These are phyloP conservation scores for Numida meleagris DNA, from an alignment of 2,113 vertebrate species.

Conservation along the genomic window DNA sequence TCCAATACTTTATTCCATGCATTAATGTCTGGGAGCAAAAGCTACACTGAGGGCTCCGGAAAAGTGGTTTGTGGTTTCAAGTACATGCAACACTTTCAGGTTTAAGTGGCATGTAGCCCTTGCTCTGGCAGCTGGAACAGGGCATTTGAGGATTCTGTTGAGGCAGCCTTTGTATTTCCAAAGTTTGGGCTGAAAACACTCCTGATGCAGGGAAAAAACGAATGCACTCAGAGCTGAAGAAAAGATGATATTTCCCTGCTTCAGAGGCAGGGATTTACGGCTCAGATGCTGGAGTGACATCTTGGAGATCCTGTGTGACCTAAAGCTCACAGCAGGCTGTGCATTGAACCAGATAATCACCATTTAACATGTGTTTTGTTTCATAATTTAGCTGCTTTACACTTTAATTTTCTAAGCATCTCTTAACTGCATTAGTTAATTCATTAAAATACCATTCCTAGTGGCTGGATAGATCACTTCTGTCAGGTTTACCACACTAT, in stretches of 20 bases:
- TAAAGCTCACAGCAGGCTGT: neutral
- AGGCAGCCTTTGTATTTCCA: neutral
- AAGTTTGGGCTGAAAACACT: neutral
- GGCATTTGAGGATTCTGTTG: neutral
- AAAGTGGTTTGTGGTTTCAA: neutral
- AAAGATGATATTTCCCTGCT: neutral
- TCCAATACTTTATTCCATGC: neutral
- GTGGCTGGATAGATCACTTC: neutral
- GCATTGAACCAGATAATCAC: neutral
- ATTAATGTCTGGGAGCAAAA: neutral
- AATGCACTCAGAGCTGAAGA: neutral
- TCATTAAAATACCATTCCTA: neutral
- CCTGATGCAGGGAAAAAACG: neutral
- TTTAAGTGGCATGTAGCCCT: neutral
- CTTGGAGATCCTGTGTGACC: neutral
- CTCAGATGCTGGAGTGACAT: neutral
- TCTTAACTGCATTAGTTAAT: neutral
- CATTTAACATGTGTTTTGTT: neutral
- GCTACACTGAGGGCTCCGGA: neutral
- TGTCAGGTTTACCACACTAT: neutral
- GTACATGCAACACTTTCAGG: neutral
- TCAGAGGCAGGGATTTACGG: no score
- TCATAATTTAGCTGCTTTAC: neutral
- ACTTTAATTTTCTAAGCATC: neutral
- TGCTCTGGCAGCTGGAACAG: neutral